phyloP scores from a whole-genome alignment of 2,113 vertebrate genomes.

The Phrynosoma platyrhinos region DNA sequence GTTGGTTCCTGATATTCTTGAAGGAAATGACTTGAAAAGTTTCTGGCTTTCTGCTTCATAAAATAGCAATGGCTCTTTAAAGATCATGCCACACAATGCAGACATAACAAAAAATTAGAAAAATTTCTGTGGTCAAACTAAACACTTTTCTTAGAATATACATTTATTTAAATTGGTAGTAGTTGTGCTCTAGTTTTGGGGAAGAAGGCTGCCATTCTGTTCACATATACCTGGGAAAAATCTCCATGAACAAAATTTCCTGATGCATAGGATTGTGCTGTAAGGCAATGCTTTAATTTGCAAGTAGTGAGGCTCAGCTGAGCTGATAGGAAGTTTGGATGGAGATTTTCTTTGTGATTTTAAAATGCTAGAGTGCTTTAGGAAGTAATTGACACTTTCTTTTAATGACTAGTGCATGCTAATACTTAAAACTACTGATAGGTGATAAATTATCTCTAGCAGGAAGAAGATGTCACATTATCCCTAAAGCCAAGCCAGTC shows the following conservation, averaged over 20 bases:
- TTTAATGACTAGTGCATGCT: conserved; percentile 3
- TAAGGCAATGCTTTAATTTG: background rate
- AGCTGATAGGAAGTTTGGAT: conserved; percentile 3
- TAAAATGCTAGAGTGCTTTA: background rate
- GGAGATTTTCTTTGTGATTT: conserved; percentile 13
- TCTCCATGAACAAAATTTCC: background rate
- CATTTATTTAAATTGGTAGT: background rate
- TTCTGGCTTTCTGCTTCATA: conserved; percentile 34
- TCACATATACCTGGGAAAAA: background rate
- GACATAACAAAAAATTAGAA: conserved; percentile 24
- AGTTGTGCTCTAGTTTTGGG: background rate
- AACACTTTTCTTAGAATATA: conserved; percentile 9
- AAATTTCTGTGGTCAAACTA: conserved; percentile 26
- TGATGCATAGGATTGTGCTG: background rate
- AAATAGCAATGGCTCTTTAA: conserved; percentile 3
- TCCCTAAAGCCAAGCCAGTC: background rate
- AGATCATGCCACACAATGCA: background rate
- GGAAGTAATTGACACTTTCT: conserved; percentile 20
- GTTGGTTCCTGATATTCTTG: conserved; percentile 59
- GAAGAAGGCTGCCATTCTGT: background rate
- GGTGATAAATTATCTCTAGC: background rate
- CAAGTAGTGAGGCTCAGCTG: background rate
- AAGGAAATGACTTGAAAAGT: conserved; percentile 49
- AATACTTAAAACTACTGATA: conserved; percentile 14
- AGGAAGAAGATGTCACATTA: conserved; percentile 27